These are phyloP conservation scores for Sebastes vulpes DNA, from an alignment of 2,797 vertebrate genomes.

Conservation along the genomic window DNA sequence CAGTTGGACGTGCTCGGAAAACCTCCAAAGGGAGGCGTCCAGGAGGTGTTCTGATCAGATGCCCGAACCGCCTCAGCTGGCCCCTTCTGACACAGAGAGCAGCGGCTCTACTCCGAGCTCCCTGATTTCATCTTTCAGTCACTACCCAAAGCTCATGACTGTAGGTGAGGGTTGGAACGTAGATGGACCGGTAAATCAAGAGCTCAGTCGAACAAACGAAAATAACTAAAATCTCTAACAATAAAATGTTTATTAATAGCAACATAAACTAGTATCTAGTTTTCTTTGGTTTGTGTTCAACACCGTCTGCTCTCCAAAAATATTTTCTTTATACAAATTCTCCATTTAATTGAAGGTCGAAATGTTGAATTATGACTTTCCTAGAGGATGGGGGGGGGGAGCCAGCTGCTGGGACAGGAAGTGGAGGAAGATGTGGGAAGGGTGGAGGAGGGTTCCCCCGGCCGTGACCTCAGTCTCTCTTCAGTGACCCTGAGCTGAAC, in stretches of 20 bases:
- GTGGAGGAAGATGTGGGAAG: constrained; percentile 62
- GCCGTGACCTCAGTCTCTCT: constrained; percentile 52
- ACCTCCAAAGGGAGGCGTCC: too few species aligned
- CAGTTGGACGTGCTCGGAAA: too few species aligned
- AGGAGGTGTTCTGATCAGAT: too few species aligned
- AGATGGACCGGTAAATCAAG: too few species aligned
- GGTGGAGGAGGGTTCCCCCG: constrained; percentile 23
- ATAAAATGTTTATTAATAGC: background rate
- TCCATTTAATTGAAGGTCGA: background rate
- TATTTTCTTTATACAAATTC: background rate
- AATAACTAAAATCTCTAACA: background rate
- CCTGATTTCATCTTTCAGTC: too few species aligned
- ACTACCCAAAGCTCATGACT: too few species aligned
- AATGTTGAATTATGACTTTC: constrained; percentile 14
- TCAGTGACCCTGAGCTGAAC: constrained; percentile 33
- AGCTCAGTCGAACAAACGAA: background rate
- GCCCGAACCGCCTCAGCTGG: too few species aligned
- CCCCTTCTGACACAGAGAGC: too few species aligned
- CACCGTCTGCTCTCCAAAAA: background rate
- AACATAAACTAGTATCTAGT: background rate
- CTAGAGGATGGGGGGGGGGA: background rate
- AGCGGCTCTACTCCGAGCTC: too few species aligned
- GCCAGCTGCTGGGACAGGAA: constrained; percentile 65
- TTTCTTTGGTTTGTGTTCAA: too few species aligned
- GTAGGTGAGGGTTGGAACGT: too few species aligned